Evolutionary conservation across 2,888 invertebrate genomes (phyloP).

Genomic region (Argynnis bischoffii): DNA sequence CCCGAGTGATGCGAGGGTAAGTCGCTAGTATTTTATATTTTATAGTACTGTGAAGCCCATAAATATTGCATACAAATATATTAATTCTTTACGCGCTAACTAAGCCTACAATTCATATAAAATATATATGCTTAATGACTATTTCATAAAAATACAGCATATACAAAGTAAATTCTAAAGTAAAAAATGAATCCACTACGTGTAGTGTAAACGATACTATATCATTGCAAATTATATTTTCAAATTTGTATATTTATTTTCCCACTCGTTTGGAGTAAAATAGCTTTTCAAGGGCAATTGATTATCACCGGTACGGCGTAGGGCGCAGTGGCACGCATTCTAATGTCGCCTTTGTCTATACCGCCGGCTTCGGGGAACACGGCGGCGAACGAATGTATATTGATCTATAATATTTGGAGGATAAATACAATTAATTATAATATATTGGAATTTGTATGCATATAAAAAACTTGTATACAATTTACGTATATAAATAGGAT

Average conservation of each 20-base stretch:
- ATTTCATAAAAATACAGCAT: no score
- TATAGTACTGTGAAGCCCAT: no score
- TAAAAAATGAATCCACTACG: background rate
- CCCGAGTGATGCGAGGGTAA: no score
- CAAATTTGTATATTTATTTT: conserved; percentile 11
- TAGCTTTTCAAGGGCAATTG: conserved; percentile 25
- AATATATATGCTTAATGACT: no score
- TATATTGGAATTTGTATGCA: background rate
- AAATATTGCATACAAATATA: no score
- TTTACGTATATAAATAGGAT: no score
- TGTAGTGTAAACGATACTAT: background rate
- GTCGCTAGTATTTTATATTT: no score
- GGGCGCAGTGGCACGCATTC: conserved; percentile 42
- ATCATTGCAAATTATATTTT: background rate
- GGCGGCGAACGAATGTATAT: conserved; percentile 43
- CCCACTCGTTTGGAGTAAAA: conserved; percentile 9
- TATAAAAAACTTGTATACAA: background rate
- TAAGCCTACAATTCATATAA: no score
- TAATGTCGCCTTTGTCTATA: conserved; percentile 48
- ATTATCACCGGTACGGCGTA: conserved; percentile 32
- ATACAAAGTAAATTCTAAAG: no score
- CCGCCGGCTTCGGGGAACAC: conserved; percentile 47
- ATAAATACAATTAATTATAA: conserved; percentile 17
- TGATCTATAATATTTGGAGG: conserved; percentile 41
- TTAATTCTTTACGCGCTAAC: no score